Evolutionary conservation across 2,888 invertebrate species (phyloP).

Genomic region (Tachystola acroxantha): DNA sequence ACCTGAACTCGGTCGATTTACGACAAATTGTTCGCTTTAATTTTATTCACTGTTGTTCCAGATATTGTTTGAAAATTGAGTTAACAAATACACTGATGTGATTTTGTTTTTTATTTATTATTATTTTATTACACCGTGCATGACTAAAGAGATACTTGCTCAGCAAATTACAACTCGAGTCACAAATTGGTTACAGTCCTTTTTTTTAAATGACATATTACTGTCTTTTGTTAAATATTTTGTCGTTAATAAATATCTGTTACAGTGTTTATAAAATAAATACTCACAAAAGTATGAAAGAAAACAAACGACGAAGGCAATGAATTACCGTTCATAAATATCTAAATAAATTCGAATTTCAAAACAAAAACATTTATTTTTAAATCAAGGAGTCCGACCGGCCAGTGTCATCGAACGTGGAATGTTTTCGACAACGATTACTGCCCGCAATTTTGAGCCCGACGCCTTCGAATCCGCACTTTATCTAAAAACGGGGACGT

Average conservation of each 20-base stretch:
- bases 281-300: too few relatives aligned
- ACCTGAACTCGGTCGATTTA: slow-evolving; percentile 36
- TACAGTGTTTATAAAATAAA: too few relatives aligned
- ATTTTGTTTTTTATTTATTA: too few relatives aligned
- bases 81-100: too few relatives aligned
- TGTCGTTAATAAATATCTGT: too few relatives aligned
- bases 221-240: too few relatives aligned
- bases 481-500: slow-evolving; percentile 52
- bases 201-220: too few relatives aligned
- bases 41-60: slow-evolving; percentile 26
- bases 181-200: too few relatives aligned
- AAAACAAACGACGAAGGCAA: not conserved
- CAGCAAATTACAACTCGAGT: too few relatives aligned
- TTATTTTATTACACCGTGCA: too few relatives aligned
- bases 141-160: too few relatives aligned
- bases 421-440: slow-evolving; percentile 42
- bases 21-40: slow-evolving; percentile 44
- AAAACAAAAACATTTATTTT: not conserved
- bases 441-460: slow-evolving; percentile 30
- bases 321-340: not conserved
- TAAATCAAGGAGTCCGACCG: slow-evolving; percentile 1
- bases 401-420: slow-evolving; percentile 36
- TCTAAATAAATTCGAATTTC: not conserved
- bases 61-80: too few relatives aligned
- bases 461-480: slow-evolving; percentile 39